Conservation (phyloP, 2,888 invertebrate genomes). For the Oegoconia quadripuncta region DNA sequence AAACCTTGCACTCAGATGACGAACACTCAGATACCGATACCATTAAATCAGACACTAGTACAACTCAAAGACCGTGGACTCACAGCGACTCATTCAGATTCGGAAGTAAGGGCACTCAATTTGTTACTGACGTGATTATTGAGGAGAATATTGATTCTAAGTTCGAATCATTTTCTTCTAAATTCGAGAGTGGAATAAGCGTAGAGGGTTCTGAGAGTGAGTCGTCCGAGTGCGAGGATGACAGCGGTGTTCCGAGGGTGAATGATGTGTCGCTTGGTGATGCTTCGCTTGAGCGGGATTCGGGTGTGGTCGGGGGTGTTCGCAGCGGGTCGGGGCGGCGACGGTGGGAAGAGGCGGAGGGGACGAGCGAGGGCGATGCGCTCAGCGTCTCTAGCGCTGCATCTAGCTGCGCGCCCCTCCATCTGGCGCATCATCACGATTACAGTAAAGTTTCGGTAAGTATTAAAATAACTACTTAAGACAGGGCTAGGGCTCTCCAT, state of each 20-base stretch:
- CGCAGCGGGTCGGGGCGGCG: slow-evolving; percentile 75
- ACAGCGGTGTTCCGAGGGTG: slow-evolving; percentile 65
- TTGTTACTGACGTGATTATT: slow-evolving; percentile 42
- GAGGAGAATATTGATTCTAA: slow-evolving; percentile 44
- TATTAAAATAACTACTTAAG: slow-evolving; percentile 14
- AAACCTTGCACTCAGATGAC: slow-evolving; percentile 63
- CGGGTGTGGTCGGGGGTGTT: slow-evolving; percentile 66
- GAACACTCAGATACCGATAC: slow-evolving; percentile 67
- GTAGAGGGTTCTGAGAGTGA: slow-evolving; percentile 57
- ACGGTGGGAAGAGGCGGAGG: slow-evolving; percentile 70
- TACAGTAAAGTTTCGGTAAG: slow-evolving; percentile 74
- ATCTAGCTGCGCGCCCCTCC: slow-evolving; percentile 68
- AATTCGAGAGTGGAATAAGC: slow-evolving; percentile 64
- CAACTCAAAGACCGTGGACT: slow-evolving; percentile 65
- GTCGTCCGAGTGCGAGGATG: slow-evolving; percentile 60
- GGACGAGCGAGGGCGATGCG: slow-evolving; percentile 68
- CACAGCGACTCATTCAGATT: slow-evolving; percentile 70
- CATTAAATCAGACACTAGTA: slow-evolving; percentile 61
- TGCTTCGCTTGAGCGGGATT: slow-evolving; percentile 75
- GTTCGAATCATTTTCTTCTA: slow-evolving; percentile 48
- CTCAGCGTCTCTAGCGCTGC: slow-evolving; percentile 71
- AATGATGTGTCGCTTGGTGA: slow-evolving; percentile 58
- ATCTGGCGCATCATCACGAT: slow-evolving; percentile 63
- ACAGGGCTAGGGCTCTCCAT: neutral
- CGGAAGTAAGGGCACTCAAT: slow-evolving; percentile 40